A percentile compares a stretch with the other conserved stretches of the same genome.
phyloP scores from a whole-genome alignment of 2,113 vertebrate genomes.

The Semnopithecus entellus region DNA sequence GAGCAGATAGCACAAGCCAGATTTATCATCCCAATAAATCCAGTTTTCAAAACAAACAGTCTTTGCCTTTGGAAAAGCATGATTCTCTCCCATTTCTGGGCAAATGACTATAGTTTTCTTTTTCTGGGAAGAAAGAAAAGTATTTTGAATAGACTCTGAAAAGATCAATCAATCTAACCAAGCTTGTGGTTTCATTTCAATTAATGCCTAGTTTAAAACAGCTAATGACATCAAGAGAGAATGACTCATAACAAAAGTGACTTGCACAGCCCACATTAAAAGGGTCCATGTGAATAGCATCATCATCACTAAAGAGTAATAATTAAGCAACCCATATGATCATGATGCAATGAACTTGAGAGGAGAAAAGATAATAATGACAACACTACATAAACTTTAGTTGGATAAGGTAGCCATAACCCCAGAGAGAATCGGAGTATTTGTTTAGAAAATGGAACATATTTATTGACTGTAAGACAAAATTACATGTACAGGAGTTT shows the following conservation, averaged over 20 bases:
- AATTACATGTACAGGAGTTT: slow-evolving; percentile 2
- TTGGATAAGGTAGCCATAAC: not conserved
- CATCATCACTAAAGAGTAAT: slow-evolving; percentile 39
- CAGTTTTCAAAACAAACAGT: slow-evolving; percentile 81
- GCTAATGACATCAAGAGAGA: slow-evolving; percentile 60
- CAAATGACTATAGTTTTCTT: not conserved
- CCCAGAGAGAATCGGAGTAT: slow-evolving; percentile 19
- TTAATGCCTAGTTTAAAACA: slow-evolving; percentile 66
- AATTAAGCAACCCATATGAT: slow-evolving; percentile 62
- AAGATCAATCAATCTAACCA: slow-evolving; percentile 74
- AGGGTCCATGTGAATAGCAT: slow-evolving; percentile 38
- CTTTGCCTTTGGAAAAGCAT: slow-evolving; percentile 76
- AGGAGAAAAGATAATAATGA: slow-evolving; percentile 46
- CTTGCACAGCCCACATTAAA: slow-evolving; percentile 48
- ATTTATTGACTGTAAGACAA: slow-evolving; percentile 38
- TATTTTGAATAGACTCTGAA: slow-evolving; percentile 75
- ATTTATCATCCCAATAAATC: slow-evolving; percentile 83
- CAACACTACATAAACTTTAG: slow-evolving; percentile 11
- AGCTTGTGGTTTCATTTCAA: slow-evolving; percentile 73
- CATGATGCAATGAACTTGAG: slow-evolving; percentile 59
- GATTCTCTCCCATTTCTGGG: slow-evolving; percentile 34
- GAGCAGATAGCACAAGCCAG: slow-evolving; percentile 75
- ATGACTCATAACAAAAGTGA: slow-evolving; percentile 69
- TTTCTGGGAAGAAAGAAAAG: slow-evolving; percentile 70
- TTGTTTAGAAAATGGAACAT: slow-evolving; percentile 36